These are phyloP conservation scores for Orchestes rusci DNA, from an alignment of 2,888 invertebrate genomes.

Conservation along the genomic window DNA sequence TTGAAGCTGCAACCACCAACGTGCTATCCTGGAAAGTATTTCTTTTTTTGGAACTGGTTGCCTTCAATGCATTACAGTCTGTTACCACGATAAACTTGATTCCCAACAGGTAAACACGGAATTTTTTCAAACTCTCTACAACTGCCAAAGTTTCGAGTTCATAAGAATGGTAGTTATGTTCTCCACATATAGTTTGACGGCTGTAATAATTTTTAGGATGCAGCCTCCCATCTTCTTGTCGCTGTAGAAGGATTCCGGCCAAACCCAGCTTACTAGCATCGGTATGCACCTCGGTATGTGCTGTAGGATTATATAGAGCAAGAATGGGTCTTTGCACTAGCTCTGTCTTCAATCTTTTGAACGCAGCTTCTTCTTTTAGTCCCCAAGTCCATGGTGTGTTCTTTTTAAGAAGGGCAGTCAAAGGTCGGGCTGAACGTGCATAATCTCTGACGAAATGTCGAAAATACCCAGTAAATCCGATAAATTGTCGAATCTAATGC, in stretches of 20 bases:
- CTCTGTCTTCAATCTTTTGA: neutral
- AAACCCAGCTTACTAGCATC: neutral
- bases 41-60: neutral
- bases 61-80: neutral
- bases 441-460: too few species aligned
- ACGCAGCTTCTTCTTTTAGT: neutral
- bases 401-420: neutral
- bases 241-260: neutral
- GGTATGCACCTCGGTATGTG: neutral
- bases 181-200: neutral
- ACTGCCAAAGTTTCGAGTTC: neutral
- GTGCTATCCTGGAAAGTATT: neutral
- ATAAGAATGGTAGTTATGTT: too few species aligned
- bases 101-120: neutral
- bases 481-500: too few species aligned
- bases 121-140: constrained; percentile 1
- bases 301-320: neutral
- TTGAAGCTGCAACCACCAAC: constrained; percentile 1
- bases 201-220: neutral
- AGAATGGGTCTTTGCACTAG: too few species aligned
- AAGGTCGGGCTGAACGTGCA: too few species aligned
- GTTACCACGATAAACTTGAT: neutral
- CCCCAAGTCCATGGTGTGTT: neutral
- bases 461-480: too few species aligned
- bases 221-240: neutral